These are phyloP conservation scores for Luidia sarsii DNA, from an alignment of 53 echinoderm and acorn worm species.

Conservation along the genomic window DNA sequence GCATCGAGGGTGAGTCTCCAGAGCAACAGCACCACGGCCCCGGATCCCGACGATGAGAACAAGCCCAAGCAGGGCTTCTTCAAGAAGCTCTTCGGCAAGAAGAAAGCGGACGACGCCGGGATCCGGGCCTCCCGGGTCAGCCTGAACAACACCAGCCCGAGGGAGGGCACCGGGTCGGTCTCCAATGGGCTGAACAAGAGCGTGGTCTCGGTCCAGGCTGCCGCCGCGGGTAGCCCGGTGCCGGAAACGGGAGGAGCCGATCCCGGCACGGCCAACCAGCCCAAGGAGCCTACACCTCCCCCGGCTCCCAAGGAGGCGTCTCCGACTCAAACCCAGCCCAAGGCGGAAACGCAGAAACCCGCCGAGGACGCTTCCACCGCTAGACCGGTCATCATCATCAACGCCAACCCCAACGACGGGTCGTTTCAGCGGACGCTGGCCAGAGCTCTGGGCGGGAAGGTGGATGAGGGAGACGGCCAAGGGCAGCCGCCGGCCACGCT, in stretches of 20 bases:
- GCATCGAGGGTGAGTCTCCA: slow-evolving; percentile 14
- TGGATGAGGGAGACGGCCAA: neutral
- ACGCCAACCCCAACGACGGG: slow-evolving; percentile 52
- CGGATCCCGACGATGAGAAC: neutral
- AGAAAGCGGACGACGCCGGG: neutral
- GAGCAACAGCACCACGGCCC: neutral
- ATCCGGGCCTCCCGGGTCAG: slow-evolving; percentile 20
- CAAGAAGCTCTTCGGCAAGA: neutral
- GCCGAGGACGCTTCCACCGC: slow-evolving; percentile 13
- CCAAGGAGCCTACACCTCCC: neutral
- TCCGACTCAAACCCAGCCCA: neutral
- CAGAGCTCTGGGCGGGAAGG: slow-evolving; percentile 56
- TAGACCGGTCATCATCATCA: slow-evolving; percentile 78
- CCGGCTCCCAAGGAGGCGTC: too few relatives aligned
- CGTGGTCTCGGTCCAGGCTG: neutral
- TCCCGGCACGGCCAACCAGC: neutral
- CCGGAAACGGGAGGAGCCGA: neutral
- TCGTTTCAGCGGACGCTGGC: slow-evolving; percentile 55
- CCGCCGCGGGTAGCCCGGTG: too few relatives aligned
- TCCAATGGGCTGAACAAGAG: slow-evolving; percentile 1
- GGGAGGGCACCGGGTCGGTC: neutral
- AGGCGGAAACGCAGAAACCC: neutral
- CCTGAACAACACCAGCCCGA: neutral
- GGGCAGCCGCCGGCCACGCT: neutral
- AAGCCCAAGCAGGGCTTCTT: slow-evolving; percentile 5